Percentiles rank a stretch among this genome's conserved stretches.
Evolutionary conservation across 2,888 invertebrate genomes (phyloP).

Genomic region (Therioaphis trifolii): DNA sequence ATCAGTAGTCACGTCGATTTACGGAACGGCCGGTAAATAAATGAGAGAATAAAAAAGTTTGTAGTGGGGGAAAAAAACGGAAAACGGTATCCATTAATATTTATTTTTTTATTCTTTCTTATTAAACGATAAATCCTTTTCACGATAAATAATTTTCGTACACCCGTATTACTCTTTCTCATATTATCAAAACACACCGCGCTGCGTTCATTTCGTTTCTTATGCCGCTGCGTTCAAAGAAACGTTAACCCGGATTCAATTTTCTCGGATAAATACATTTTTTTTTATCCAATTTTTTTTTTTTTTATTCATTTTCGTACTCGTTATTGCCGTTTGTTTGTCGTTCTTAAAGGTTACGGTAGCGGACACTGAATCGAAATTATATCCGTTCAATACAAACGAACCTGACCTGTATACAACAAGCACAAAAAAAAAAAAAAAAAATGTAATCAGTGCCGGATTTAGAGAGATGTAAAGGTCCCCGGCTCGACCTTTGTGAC

Average conservation of each 20-base stretch:
- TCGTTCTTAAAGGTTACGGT: not conserved
- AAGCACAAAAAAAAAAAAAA: not conserved
- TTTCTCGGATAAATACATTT: not conserved
- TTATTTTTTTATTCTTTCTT: not conserved
- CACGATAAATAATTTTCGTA: not conserved
- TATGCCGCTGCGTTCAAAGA: not conserved
- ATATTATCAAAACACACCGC: not conserved
- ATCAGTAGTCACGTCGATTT: not conserved
- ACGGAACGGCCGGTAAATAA: no score
- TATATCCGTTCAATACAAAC: not conserved
- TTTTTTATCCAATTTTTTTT: not conserved
- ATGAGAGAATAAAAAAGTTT: not conserved
- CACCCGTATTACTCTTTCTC: not conserved
- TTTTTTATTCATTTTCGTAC: not conserved
- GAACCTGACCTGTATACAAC: not conserved
- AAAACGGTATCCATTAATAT: slow-evolving; percentile 8
- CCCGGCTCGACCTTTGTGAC: not conserved
- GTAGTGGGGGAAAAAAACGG: not conserved
- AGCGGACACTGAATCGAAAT: not conserved
- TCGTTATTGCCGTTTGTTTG: not conserved
- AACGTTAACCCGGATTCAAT: not conserved
- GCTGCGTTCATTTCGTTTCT: not conserved
- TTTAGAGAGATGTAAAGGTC: not conserved
- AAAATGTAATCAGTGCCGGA: not conserved
- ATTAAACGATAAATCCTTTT: no score